Evolutionary conservation across 2,888 invertebrate species (phyloP), one percentile per base, ranked within the genome.

Genomic region (Microchrysa polita): DNA sequence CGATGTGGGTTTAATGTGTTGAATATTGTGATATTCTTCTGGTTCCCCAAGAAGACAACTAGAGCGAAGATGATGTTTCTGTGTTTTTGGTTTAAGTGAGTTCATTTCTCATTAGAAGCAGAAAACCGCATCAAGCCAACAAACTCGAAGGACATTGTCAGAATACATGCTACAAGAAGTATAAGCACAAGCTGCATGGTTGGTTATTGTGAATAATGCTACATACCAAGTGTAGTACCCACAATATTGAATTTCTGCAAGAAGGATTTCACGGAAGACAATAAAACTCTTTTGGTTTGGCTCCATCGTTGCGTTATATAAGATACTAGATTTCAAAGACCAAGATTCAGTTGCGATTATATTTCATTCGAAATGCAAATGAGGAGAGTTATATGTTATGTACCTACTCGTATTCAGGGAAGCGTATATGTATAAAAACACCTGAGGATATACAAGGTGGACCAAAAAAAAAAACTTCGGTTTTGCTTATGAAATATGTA

Each of bases 51-150:
- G n/a, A n/a, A n/a, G n/a, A n/a, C n/a, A n/a, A n/a, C n/a, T n/a
- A n/a, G n/a, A n/a, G 7, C 27, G 27, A 34, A 5, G 27, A 34
- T 34, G 27, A 34, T 55, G 55, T 18, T 55, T 55, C 18, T 55
- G 2, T 4, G 55, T 5, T 18, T 16, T 55, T 20, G 14, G 5
- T 55, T 18, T 18, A 16, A 55, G 55, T 16, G 20, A 55, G 18
- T 55, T n/a, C 55, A 20, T 20, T 22, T 55, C 55, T 55, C 55
- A 55, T 55, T 55, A 55, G 55, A 20, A 22, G 5, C 22, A 22
- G 2, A 55, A 55, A 55, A 2, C 55, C 55, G 5, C 20, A 55
- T n/a, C n/a, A n/a, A n/a, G 18, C 55, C 10, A 16, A 22, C 22
- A n/a, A 14, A 14, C 55, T 7, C 16, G 14, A 48, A 48, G 48